Evolutionary conservation across 2,113 vertebrate species (phyloP), one percentile per base, ranked within the genome.

Genomic region (Salvelinus sp.): DNA sequence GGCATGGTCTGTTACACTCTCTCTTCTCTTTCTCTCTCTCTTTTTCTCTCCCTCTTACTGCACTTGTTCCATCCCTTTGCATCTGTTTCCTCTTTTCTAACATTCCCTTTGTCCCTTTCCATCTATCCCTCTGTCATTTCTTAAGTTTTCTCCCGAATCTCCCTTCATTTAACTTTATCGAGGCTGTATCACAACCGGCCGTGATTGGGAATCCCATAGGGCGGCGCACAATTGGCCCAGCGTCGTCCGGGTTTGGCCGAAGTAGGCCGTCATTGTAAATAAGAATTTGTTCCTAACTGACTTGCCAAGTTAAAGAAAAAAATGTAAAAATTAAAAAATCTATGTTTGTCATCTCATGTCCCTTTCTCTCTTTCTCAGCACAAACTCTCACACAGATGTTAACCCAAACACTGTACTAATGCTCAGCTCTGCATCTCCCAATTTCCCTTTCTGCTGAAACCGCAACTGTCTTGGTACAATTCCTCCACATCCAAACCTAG

Each of bases 361-460:
- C 3, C 62, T 62, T 16, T 25, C 47, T 48, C 57, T 69, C 63
- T 74, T 62, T 47, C 63, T 78, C 74, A 74, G 76, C 76, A 72
- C 67, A 72, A 75, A 64, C 63, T 33, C 4, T 22, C 18, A 48
- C 50, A 54, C 73, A 75, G 23, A 58, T 33, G 33, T 66, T 82
- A 63, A 62, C 71, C 28, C 66, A 69, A 12, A 80, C 69, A 58
- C 60, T 6, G 30, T 33, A 33, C 58, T 68, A 70, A 10, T 3
- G 1, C 33, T 12, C 3, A 23, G 20, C 66, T 33, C 27, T 9
- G 20, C 5, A 68, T 30, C 25, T 4, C 44, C 22, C 23, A 27
- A 30, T 70, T 76, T 75, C 25, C 68, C 38, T 28, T 79, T 63
- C 27, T 60, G 65, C 73, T 66, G 62, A 78, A 50, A 25, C 72